Evolutionary conservation across 64 coral and sea anemone genomes (phyloP).

Genomic region (Orbicella faveolata): DNA sequence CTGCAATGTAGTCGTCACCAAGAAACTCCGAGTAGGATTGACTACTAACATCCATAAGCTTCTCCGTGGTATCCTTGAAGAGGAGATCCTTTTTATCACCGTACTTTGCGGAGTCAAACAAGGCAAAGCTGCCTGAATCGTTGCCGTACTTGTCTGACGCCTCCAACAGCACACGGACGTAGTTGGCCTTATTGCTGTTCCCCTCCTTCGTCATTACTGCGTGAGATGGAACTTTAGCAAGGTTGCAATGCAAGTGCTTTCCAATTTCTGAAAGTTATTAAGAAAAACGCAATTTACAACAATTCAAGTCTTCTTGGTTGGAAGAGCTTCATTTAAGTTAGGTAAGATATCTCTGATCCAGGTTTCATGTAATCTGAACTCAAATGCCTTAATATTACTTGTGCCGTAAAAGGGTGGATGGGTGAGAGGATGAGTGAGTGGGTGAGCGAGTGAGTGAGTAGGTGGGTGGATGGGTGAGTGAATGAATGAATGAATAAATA

Average conservation of each 20-base stretch:
- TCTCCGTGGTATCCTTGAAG: slow-evolving; percentile 63
- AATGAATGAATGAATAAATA: no score
- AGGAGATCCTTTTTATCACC: slow-evolving; percentile 17
- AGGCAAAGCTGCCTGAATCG: not conserved
- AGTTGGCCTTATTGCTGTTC: not conserved
- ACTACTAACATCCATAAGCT: slow-evolving; percentile 20
- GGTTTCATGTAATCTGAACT: no score
- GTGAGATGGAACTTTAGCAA: not conserved
- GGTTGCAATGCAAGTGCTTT: not conserved
- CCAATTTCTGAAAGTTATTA: not conserved
- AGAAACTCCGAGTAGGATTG: slow-evolving; percentile 41
- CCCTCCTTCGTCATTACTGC: slow-evolving; percentile 13
- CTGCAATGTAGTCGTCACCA: slow-evolving; percentile 11
- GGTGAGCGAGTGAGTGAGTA: no score
- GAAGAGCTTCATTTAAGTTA: no score
- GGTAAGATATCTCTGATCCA: no score
- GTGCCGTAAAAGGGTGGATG: no score
- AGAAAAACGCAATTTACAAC: no score
- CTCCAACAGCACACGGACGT: not conserved
- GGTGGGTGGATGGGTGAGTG: no score
- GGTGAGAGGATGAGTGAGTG: no score
- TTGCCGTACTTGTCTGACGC: not conserved
- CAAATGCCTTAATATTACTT: no score
- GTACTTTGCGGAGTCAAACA: not conserved
- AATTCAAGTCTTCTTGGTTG: no score